phyloP scores from a whole-genome alignment of 2,888 invertebrate species.

The Tanytarsus gracilentus region DNA sequence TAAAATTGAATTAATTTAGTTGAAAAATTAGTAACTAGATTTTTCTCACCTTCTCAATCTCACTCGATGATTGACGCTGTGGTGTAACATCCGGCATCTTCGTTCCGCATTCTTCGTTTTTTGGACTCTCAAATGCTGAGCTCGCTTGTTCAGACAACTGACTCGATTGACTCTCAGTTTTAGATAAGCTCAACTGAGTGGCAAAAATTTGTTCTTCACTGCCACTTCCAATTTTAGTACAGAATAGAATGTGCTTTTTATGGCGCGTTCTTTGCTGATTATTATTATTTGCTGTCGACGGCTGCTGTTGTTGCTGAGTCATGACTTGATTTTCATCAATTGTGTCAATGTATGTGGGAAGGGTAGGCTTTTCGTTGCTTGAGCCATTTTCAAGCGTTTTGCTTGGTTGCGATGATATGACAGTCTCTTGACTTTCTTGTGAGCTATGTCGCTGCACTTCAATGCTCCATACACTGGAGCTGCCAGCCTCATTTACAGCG shows the following conservation, averaged over 20 bases:
- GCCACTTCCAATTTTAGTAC: conserved; percentile 53
- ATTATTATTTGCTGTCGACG: conserved; percentile 5
- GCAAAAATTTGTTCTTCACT: conserved; percentile 61
- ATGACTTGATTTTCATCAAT: conserved; percentile 33
- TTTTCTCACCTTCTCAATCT: conserved; percentile 33
- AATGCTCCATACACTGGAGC: conserved; percentile 36
- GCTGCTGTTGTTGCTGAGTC: conserved; percentile 31
- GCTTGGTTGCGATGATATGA: conserved; percentile 39
- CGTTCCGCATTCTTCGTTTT: conserved; percentile 26
- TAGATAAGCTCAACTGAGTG: conserved; percentile 55
- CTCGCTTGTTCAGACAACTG: conserved; percentile 49
- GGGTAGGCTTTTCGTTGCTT: conserved; percentile 31
- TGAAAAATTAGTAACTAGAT: too few relatives aligned
- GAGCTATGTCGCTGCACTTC: conserved; percentile 41
- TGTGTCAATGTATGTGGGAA: conserved; percentile 32
- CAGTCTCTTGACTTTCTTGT: conserved; percentile 48
- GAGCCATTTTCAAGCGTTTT: conserved; percentile 34
- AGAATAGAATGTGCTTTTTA: conserved; percentile 51
- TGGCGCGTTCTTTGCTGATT: conserved; percentile 33
- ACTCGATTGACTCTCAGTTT: conserved; percentile 54
- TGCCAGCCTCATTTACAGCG: conserved; percentile 15
- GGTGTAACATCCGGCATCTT: conserved; percentile 29
- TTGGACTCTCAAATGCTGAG: conserved; percentile 34
- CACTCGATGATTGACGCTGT: conserved; percentile 31
- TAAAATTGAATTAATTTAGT: too few relatives aligned